Evolutionary conservation across 2,888 invertebrate genomes (phyloP).

Genomic region (Theretra japonica): DNA sequence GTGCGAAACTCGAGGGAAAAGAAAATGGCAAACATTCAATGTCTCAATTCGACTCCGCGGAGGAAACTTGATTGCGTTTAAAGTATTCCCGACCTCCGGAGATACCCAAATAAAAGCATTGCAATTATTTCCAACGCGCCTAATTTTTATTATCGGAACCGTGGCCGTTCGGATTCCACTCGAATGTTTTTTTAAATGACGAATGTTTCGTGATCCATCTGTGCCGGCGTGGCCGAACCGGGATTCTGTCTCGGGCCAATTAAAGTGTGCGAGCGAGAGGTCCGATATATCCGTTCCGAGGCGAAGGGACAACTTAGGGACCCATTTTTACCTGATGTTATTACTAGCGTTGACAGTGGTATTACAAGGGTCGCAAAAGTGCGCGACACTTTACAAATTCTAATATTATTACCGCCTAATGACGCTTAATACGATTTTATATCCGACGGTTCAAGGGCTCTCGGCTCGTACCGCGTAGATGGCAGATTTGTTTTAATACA

Average conservation of each 20-base stretch:
- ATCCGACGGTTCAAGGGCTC: conserved; percentile 4
- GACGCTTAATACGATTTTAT: conserved; percentile 52
- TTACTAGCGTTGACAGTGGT: conserved; percentile 74
- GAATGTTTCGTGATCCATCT: conserved; percentile 68
- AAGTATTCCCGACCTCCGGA: conserved; percentile 56
- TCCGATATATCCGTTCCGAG: conserved; percentile 63
- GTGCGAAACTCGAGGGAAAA: conserved; percentile 75
- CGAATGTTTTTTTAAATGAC: conserved; percentile 65
- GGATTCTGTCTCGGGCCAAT: conserved; percentile 65
- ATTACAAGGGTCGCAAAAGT: conserved; percentile 70
- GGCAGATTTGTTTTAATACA: conserved; percentile 35
- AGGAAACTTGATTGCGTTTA: conserved; percentile 65
- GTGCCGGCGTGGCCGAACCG: conserved; percentile 55
- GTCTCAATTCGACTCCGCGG: conserved; percentile 65
- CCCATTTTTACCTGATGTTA: conserved; percentile 81
- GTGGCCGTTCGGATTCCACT: conserved; percentile 57
- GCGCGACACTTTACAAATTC: conserved; percentile 64
- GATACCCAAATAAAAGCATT: conserved; percentile 63
- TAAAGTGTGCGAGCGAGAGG: conserved; percentile 71
- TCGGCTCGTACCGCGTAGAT: conserved; percentile 1
- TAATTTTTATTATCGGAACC: conserved; percentile 63
- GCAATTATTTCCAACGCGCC: conserved; percentile 68
- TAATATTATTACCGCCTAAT: conserved; percentile 58
- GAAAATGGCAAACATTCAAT: conserved; percentile 79
- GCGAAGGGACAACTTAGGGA: conserved; percentile 66